These are phyloP conservation scores for Thereuonema tuberculata DNA, from an alignment of 1,140 invertebrate genomes.

Conservation along the genomic window DNA sequence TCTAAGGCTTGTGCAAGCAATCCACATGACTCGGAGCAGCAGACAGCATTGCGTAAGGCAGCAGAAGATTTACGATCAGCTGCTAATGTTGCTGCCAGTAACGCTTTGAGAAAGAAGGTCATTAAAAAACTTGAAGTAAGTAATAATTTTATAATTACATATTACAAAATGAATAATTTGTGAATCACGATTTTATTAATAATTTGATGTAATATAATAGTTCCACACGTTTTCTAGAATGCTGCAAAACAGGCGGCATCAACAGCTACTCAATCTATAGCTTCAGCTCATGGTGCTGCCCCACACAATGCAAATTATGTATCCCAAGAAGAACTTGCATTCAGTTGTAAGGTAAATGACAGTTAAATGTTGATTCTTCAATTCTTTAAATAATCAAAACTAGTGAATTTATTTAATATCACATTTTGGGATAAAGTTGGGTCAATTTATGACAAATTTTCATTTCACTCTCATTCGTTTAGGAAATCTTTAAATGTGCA, in stretches of 20 bases:
- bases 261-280: constrained; percentile 78
- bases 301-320: constrained; percentile 52
- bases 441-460: no score
- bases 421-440: no score
- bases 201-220: background rate
- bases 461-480: no score
- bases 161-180: no score
- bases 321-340: constrained; percentile 56
- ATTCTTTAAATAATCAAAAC: background rate
- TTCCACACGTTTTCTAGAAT: constrained; percentile 22
- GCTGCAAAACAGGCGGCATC: constrained; percentile 77
- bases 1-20: constrained; percentile 67
- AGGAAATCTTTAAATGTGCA: no score
- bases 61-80: constrained; percentile 83
- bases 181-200: no score
- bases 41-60: constrained; percentile 66
- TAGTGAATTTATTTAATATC: no score
- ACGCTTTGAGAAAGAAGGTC: constrained; percentile 60
- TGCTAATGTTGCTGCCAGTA: constrained; percentile 64
- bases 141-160: background rate
- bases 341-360: constrained; percentile 50
- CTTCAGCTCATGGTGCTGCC: constrained; percentile 51
- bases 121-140: constrained; percentile 53
- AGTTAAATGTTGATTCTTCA: background rate
- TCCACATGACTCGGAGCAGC: constrained; percentile 67